Evolutionary conservation across 2,888 invertebrate genomes (phyloP), one percentile per base, ranked within the genome.

Genomic region (Nebria salina): DNA sequence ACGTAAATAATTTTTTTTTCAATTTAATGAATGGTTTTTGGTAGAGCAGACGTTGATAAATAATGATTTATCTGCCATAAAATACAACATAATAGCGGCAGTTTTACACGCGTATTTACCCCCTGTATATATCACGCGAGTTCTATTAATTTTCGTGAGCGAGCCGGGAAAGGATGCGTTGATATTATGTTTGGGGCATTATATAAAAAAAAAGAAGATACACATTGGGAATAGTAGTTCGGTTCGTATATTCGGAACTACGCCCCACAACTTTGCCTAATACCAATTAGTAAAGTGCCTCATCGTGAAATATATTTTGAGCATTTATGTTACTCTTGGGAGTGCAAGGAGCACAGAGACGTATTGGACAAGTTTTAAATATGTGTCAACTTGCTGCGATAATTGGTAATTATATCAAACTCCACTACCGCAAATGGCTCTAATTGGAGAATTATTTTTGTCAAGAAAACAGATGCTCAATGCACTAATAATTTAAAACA

Each of bases 281-380:
- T 79, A 75, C 79, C 75, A 75, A 79, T 79, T 79, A 79, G 75
- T 54, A 79, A 79, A 79, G 73, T 74, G 79, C 79, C 34, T 34
- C 54, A 54, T 54, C n/a, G 75, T 75, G 75, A 68, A 75, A 66
- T 77, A 77, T 68, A 68, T 75, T 79, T 68, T 13, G 54, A 75
- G 65, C 70, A 75, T 74, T 77, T 75, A 79, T 79, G 79, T 42
- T 54, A 13, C 79, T 68, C 70, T 20, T 13, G 75, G 70, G 79
- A 79, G 11, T 26, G n/a, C 20, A 25, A 11, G 65, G 26, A 25
- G 15, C n/a, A 41, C 43, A 54, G 42, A 34, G 8, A 41, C 9
- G 41, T 20, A 64, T 66, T 78, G 65, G 41, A 6, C 20, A 74
- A 75, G 68, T 79, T 79, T 79, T 79, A 75, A 76, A 79, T 68